Base-by-base conservation (phyloP, 2,888 invertebrate genomes). In the Prostheceraeus crozeri region DNA sequence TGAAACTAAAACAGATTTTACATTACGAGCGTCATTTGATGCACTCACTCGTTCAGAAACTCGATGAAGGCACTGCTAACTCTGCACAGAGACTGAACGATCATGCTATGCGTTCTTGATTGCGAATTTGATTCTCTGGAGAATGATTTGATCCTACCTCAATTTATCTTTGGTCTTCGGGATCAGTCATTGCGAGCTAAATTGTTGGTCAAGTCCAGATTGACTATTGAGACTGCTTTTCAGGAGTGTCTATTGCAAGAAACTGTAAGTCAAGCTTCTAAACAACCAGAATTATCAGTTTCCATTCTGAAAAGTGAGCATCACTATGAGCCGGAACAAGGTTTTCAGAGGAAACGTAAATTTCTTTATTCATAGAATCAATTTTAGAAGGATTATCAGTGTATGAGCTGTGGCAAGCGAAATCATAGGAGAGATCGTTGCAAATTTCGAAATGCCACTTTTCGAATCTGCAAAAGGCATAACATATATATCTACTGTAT, bases 31-130 rank as follows among this genome's bases (percentile, higher is more conserved):
- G 40, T 6, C 40, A 40, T 40, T 23, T 19, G 21, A 14, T 40
- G 40, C 14, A 40, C 40, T 40, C 40, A 40, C 14, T 40, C 4
- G n/a, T 40, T 6, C 40, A 40, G 40, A 40, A 40, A 19, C n/a
- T n/a, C n/a, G 21, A 23, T 40, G 40, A 40, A 6, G n/a, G 14
- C 40, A 40, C 21, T 40, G 21, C 14, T 40, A 40, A 6, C 6
- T 40, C 14, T 14, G 14, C 21, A 14, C 40, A 40, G 21, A 14
- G 40, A 19, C 40, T 40, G 14, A 40, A 40, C 14, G 40, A 14
- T 40, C 40, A 40, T 19, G 14, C 14, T 23, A 40, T n/a, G n/a
- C n/a, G n/a, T n/a, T n/a, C n/a, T n/a, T n/a, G 21, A 40, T 14
- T 40, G 40, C 21, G 6, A 40, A 23, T 40, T 40, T n/a, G 40